Evolutionary conservation across 2,797 vertebrate species (phyloP).

Genomic region (Crax fasciolata): DNA sequence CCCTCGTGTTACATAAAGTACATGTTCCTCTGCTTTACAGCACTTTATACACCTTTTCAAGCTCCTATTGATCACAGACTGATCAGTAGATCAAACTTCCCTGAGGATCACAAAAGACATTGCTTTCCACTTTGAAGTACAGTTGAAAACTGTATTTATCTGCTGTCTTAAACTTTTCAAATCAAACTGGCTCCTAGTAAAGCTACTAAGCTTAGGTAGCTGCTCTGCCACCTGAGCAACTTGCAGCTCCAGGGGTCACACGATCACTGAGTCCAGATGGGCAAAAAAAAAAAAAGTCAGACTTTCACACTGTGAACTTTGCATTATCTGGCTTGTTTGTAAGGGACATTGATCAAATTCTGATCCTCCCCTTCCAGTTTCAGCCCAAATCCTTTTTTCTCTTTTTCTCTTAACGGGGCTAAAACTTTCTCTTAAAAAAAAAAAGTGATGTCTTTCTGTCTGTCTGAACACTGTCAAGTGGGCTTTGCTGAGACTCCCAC

Average conservation of each 20-base stretch:
- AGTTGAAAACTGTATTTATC: background rate
- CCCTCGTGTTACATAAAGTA: background rate
- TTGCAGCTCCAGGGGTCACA: background rate
- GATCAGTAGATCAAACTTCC: background rate
- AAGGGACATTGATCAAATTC: background rate
- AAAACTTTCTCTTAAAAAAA: background rate
- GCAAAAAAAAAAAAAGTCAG: background rate
- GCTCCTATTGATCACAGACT: background rate
- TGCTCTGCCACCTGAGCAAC: background rate
- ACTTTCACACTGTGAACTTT: background rate
- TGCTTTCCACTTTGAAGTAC: background rate
- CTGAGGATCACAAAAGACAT: background rate
- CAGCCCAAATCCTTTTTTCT: background rate
- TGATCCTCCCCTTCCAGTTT: background rate
- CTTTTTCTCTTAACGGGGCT: background rate
- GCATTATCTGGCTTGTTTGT: background rate
- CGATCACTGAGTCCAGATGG: background rate
- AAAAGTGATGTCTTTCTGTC: background rate
- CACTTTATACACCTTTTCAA: background rate
- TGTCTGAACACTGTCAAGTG: background rate
- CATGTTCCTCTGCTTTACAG: background rate
- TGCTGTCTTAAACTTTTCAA: background rate
- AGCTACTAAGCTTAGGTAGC: background rate
- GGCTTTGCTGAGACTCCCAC: background rate
- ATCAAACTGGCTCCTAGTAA: background rate